Conservation (phyloP, 2,888 invertebrate genomes). For the Lasius platythorax region DNA sequence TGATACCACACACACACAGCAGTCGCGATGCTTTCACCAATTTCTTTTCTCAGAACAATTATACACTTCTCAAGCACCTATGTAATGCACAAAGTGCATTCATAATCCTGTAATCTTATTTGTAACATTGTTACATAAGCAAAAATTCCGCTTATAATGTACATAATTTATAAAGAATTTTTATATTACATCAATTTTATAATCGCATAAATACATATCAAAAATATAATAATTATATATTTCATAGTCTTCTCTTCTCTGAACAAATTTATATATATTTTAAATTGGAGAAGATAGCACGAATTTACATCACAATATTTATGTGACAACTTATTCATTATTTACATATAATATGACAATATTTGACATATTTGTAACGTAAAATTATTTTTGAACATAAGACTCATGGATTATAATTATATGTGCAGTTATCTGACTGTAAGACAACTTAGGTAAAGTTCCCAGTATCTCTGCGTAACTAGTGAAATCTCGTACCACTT, state of each 20-base stretch:
- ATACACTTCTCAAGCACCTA: background rate
- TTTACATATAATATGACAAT: background rate
- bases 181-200: background rate
- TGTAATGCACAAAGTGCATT: background rate
- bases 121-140: slow-evolving; percentile 6
- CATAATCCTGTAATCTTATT: background rate
- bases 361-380: background rate
- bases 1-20: background rate
- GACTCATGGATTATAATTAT: background rate
- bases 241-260: background rate
- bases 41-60: background rate
- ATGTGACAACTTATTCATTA: background rate
- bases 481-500: slow-evolving; percentile 31
- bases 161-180: background rate
- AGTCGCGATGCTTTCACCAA: slow-evolving; percentile 10
- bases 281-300: background rate
- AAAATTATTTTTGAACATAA: background rate
- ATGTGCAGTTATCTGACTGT: background rate
- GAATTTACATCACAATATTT: background rate
- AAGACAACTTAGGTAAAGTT: background rate
- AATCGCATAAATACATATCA: background rate
- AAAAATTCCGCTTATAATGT: background rate
- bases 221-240: background rate
- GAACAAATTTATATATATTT: background rate
- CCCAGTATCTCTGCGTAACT: slow-evolving; percentile 10